Base-by-base conservation (phyloP, 2,888 invertebrate species). In the Pogonocherus hispidulus region DNA sequence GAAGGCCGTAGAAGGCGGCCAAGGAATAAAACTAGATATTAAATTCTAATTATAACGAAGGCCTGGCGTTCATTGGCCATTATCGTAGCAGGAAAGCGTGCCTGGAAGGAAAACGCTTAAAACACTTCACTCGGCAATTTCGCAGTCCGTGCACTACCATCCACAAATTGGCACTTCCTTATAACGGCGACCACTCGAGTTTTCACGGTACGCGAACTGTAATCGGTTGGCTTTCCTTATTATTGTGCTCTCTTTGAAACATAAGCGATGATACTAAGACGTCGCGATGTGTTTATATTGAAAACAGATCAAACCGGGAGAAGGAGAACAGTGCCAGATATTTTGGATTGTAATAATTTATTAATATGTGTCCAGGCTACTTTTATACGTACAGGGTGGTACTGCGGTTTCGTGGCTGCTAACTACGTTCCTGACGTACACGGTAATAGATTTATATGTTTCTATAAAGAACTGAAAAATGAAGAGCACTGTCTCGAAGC, bases 311-410 rank as follows among this genome's bases (percentile, higher is more conserved):
- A 32, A 54, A 35, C 54, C n/a, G 54, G 35, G 20, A 35, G 54
- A 54, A 35, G 54, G 6, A n/a, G 18, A 4, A 0, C 32, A 22
- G 54, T 37, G 54, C 54, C 54, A 54, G 54, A 54, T 35, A 54
- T 54, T 19, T 19, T 19, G 35, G 35, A 27, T 35, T 32, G 2
- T 20, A 32, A 23, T 54, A 18, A 9, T 54, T 54, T 54, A 54
- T 54, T 54, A 27, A 27, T 52, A 6, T 23, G 23, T 23, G 23
- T 11, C 2, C 37, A 11, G n/a, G 8, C 6, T n/a, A 9, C 37
- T 37, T 27, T n/a, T n/a, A n/a, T n/a, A n/a, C n/a, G n/a, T 37
- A 37, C 37, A 37, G 11, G 6, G 37, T 5, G 37, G 11, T n/a
- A 3, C 23, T 6, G 23, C 23, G n/a, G n/a, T n/a, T n/a, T n/a